phyloP scores from a whole-genome alignment of 2,888 invertebrate genomes.

The Euclidia mi region DNA sequence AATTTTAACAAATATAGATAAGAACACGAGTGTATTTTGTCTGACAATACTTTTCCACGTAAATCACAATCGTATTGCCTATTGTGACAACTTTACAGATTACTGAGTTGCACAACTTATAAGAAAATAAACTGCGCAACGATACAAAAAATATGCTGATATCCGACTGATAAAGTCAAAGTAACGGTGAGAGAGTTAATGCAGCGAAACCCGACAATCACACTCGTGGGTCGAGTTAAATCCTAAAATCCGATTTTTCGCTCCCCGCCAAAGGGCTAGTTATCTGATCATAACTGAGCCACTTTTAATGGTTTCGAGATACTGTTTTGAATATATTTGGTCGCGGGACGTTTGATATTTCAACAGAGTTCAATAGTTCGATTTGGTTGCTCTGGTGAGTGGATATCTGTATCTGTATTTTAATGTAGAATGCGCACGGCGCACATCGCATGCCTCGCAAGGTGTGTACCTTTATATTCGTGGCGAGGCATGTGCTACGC shows the following conservation, averaged over 20 bases:
- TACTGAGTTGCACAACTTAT: too few relatives aligned
- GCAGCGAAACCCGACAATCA: conserved; percentile 74
- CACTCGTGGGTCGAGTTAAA: conserved; percentile 63
- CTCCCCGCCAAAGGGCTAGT: conserved; percentile 44
- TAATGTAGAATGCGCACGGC: neutral
- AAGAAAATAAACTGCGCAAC: too few relatives aligned
- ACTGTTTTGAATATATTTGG: conserved; percentile 26
- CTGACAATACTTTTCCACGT: too few relatives aligned
- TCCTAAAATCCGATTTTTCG: conserved; percentile 68
- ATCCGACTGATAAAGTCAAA: conserved; percentile 52
- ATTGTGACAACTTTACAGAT: too few relatives aligned
- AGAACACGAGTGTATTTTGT: too few relatives aligned
- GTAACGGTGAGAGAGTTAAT: conserved; percentile 76
- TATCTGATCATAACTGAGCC: conserved; percentile 42
- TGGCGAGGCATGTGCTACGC: too few relatives aligned
- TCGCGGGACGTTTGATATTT: too few relatives aligned
- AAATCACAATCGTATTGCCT: too few relatives aligned
- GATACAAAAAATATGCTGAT: conserved; percentile 40
- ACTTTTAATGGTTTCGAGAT: conserved; percentile 35
- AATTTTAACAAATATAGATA: too few relatives aligned
- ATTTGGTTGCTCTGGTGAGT: neutral
- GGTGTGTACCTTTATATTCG: too few relatives aligned
- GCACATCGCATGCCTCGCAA: too few relatives aligned
- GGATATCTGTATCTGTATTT: neutral
- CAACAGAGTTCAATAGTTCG: neutral